Conservation (phyloP, 1,140 invertebrate genomes). For the Agrypnia vestita region DNA sequence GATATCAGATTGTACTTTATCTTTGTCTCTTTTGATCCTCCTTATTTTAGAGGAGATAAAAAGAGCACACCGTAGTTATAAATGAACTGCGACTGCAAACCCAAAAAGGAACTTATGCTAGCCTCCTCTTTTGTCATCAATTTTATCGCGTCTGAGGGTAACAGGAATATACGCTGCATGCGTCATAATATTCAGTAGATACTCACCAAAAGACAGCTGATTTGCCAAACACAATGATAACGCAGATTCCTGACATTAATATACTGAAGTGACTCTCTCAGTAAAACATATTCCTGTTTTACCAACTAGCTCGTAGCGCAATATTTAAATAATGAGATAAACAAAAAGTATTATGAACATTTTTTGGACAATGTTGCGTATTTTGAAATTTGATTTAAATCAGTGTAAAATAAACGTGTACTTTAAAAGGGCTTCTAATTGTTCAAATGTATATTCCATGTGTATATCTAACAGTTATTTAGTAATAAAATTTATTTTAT, state of each 20-base stretch:
- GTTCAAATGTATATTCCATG: too few relatives aligned
- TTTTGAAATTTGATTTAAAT: too few relatives aligned
- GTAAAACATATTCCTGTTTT: slow-evolving; percentile 33
- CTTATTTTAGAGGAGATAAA: not conserved
- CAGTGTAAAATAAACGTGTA: too few relatives aligned
- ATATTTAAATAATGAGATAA: not conserved
- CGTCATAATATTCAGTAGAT: slow-evolving; percentile 24
- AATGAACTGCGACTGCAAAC: not conserved
- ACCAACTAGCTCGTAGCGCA: slow-evolving; percentile 6
- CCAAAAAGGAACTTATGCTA: slow-evolving; percentile 9
- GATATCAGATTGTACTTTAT: slow-evolving; percentile 13
- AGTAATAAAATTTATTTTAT: too few relatives aligned
- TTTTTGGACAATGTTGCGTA: too few relatives aligned
- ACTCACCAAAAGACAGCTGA: slow-evolving; percentile 48
- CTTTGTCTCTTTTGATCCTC: too few relatives aligned
- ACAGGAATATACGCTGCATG: slow-evolving; percentile 32
- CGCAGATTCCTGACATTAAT: slow-evolving; percentile 49
- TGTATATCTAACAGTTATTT: too few relatives aligned
- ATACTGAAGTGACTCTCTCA: not conserved
- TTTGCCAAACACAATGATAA: slow-evolving; percentile 49
- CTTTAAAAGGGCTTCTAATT: too few relatives aligned
- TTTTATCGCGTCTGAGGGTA: slow-evolving; percentile 16
- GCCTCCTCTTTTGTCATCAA: slow-evolving; percentile 11
- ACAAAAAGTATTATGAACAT: too few relatives aligned
- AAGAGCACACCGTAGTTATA: slow-evolving; percentile 15